These are phyloP conservation scores for Volucella inflata DNA, from an alignment of 2,888 invertebrate species.

Conservation along the genomic window DNA sequence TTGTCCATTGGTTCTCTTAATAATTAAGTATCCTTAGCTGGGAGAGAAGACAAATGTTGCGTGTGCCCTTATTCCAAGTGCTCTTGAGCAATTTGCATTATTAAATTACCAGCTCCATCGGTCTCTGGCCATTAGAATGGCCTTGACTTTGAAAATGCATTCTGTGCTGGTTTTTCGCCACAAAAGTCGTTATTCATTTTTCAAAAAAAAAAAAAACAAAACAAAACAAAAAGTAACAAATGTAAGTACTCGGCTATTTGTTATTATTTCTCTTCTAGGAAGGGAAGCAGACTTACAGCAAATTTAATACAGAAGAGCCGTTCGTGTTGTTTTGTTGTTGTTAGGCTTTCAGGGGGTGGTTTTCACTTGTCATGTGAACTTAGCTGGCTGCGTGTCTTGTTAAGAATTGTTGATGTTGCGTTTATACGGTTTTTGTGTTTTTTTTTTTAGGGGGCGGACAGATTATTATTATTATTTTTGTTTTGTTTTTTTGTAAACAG, in stretches of 20 bases:
- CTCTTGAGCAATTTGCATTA: slow-evolving; percentile 52
- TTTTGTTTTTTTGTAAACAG: slow-evolving; percentile 10
- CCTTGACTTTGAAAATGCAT: slow-evolving; percentile 71
- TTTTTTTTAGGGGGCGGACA: background rate
- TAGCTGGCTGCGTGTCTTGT: slow-evolving; percentile 18
- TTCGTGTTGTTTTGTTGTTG: slow-evolving; percentile 11
- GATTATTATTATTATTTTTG: too few species aligned
- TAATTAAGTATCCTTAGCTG: slow-evolving; percentile 47
- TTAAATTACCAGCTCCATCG: slow-evolving; percentile 32
- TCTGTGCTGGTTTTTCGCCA: slow-evolving; percentile 16
- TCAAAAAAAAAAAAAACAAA: slow-evolving; percentile 15
- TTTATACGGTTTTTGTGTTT: background rate
- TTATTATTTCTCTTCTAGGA: slow-evolving; percentile 32
- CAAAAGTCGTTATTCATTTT: slow-evolving; percentile 47
- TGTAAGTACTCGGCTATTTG: background rate
- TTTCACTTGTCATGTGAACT: slow-evolving; percentile 56
- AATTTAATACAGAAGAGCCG: slow-evolving; percentile 10
- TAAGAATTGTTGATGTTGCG: background rate
- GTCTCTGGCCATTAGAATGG: background rate
- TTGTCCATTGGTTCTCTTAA: slow-evolving; percentile 31
- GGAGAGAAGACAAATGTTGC: slow-evolving; percentile 42
- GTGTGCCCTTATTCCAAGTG: slow-evolving; percentile 31
- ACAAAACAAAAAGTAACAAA: background rate
- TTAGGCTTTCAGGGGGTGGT: slow-evolving; percentile 25
- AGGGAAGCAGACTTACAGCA: slow-evolving; percentile 6